phyloP scores from a whole-genome alignment of 1,140 invertebrate species.

The Lethrus apterus region DNA sequence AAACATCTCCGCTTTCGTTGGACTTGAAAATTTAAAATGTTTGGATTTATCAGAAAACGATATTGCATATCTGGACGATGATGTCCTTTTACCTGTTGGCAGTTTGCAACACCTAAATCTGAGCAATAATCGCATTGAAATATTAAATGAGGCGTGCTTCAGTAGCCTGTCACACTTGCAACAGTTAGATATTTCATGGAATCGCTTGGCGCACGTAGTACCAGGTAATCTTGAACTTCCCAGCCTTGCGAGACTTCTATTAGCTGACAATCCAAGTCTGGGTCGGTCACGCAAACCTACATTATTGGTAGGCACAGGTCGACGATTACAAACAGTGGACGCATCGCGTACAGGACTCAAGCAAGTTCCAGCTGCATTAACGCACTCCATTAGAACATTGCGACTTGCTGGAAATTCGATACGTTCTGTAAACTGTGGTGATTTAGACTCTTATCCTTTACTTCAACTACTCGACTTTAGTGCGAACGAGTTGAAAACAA shows the following conservation, averaged over 20 bases:
- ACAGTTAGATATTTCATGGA: conserved; percentile 74
- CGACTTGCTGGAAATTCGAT: conserved; percentile 64
- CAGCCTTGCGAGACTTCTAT: conserved; percentile 65
- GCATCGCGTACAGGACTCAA: conserved; percentile 71
- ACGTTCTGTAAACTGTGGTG: conserved; percentile 63
- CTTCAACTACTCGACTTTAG: conserved; percentile 74
- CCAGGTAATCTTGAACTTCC: conserved; percentile 67
- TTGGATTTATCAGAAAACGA: conserved; percentile 59
- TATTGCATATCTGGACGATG: conserved; percentile 51
- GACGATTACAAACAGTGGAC: conserved; percentile 69
- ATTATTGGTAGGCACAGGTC: conserved; percentile 59
- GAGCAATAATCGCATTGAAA: conserved; percentile 58
- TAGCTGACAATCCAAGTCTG: conserved; percentile 63
- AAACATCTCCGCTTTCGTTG: conserved; percentile 45
- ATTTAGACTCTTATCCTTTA: conserved; percentile 82
- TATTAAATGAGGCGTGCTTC: conserved; percentile 51
- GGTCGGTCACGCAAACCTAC: conserved; percentile 52
- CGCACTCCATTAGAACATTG: conserved; percentile 73
- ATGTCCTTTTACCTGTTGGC: conserved; percentile 49
- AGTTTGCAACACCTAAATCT: conserved; percentile 64
- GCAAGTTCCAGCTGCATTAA: conserved; percentile 74
- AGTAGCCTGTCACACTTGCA: conserved; percentile 58
- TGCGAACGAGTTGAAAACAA: conserved; percentile 62
- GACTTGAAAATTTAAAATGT: conserved; percentile 40
- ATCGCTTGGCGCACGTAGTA: conserved; percentile 60